phyloP scores from a whole-genome alignment of 2,888 invertebrate genomes.

The Apotomis turbidana region DNA sequence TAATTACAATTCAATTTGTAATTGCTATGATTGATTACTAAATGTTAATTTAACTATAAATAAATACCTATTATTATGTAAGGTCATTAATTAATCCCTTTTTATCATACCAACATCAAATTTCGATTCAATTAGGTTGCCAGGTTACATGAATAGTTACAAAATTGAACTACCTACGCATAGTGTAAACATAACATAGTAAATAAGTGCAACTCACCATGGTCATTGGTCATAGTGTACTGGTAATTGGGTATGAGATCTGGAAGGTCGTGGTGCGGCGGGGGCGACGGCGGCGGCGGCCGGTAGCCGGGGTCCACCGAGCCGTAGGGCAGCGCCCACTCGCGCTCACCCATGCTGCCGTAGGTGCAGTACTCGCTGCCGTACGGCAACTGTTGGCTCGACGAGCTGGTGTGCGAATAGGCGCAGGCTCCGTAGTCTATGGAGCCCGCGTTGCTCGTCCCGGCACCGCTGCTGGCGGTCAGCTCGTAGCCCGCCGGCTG shows the following conservation, averaged over 20 bases:
- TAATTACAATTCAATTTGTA: too few species aligned
- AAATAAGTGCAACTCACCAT: slow-evolving; percentile 67
- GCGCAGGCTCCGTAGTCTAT: slow-evolving; percentile 89
- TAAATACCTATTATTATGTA: too few species aligned
- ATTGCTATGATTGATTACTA: too few species aligned
- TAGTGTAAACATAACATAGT: not conserved
- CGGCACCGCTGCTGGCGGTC: slow-evolving; percentile 62
- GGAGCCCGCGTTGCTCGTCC: slow-evolving; percentile 82
- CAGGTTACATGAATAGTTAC: too few species aligned
- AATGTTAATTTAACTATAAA: too few species aligned
- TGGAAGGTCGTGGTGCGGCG: slow-evolving; percentile 70
- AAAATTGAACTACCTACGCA: too few species aligned
- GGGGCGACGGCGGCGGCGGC: slow-evolving; percentile 65
- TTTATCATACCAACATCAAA: too few species aligned
- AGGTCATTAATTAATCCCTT: too few species aligned
- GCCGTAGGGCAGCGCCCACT: slow-evolving; percentile 73
- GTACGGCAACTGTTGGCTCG: slow-evolving; percentile 85
- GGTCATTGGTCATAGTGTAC: slow-evolving; percentile 76
- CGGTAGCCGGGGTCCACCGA: slow-evolving; percentile 68
- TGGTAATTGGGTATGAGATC: slow-evolving; percentile 79
- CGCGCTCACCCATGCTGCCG: slow-evolving; percentile 71
- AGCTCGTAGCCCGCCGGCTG: slow-evolving; percentile 72
- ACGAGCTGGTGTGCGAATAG: slow-evolving; percentile 92
- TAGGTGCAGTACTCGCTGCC: slow-evolving; percentile 79
- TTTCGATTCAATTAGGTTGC: too few species aligned